Base-by-base conservation (phyloP, 1,140 invertebrate species). In the Psix sp. region DNA sequence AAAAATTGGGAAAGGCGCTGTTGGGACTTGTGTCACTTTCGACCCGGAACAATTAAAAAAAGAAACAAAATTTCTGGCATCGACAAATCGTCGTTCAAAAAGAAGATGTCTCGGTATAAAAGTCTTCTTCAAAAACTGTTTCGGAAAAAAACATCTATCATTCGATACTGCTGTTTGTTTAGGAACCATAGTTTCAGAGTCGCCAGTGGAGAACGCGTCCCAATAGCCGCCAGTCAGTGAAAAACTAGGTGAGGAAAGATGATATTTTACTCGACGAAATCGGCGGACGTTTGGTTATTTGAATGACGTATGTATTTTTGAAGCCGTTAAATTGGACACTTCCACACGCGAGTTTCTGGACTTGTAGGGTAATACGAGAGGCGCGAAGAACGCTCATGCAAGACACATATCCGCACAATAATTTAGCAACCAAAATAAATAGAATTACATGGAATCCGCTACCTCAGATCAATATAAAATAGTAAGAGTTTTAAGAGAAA, bases 391-490 rank as follows among this genome's bases (percentile, higher is more conserved):
- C 45, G 56, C 74, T 83, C 76, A 81, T 80, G 76, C 52, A 79
- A 82, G 40, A 82, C 62, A 82, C 82, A 86, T 86, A 84, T 83
- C 81, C 82, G 76, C 80, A 83, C 78, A 81, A 82, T 82, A 79
- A 80, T 79, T 83, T 83, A 85, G 84, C 80, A 84, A 80, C 79
- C 56, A 46, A 79, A 81, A 80, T 74, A 81, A 82, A 83, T 83
- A 85, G 80, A 81, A 79, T 83, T 83, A 85, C 81, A 83, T 80
- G 82, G 73, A 82, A 80, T 76, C 78, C 82, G 81, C 84, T 86
- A 86, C 84, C 83, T 86, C 84, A 86, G 80, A 81, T 77, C 84
- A 86, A 85, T 80, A 67, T 71, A 71, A 65, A 71, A 84, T 81
- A 83, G 82, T 84, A 82, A 82, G 76, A 78, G 79, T 77, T 82